Conservation (phyloP, 2,888 invertebrate genomes). For the Sarcophaga subvicina region DNA sequence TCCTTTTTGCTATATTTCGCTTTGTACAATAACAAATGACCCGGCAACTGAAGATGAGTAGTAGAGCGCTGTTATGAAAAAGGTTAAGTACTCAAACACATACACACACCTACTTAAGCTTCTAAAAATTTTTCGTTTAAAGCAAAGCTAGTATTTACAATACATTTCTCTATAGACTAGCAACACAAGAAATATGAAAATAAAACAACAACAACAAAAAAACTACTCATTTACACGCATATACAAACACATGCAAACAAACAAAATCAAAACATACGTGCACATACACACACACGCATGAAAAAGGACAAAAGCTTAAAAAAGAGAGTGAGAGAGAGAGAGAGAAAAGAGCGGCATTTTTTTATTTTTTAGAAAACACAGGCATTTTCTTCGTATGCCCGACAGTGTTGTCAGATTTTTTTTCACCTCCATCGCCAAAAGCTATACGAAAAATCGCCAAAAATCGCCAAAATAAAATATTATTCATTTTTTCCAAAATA, state of each 20-base stretch:
- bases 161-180: neutral
- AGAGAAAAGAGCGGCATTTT: conserved; percentile 19
- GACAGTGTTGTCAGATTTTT: no score
- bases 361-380: neutral
- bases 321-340: conserved; percentile 26
- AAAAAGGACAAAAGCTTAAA: neutral
- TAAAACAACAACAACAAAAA: neutral
- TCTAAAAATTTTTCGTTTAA: neutral
- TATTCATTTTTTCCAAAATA: no score
- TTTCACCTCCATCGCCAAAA: no score
- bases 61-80: conserved; percentile 62
- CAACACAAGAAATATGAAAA: no score
- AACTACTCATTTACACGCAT: neutral
- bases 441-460: no score
- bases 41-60: conserved; percentile 65
- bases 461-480: no score
- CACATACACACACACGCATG: neutral
- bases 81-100: conserved; percentile 60
- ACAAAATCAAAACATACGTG: neutral
- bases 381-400: neutral
- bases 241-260: neutral
- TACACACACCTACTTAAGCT: neutral
- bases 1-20: conserved; percentile 56
- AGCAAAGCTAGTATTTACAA: neutral
- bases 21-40: conserved; percentile 65